A percentile compares a stretch with the other conserved stretches of the same genome.
Conservation (phyloP, 2,888 invertebrate genomes). For the Malacosoma neustria region DNA sequence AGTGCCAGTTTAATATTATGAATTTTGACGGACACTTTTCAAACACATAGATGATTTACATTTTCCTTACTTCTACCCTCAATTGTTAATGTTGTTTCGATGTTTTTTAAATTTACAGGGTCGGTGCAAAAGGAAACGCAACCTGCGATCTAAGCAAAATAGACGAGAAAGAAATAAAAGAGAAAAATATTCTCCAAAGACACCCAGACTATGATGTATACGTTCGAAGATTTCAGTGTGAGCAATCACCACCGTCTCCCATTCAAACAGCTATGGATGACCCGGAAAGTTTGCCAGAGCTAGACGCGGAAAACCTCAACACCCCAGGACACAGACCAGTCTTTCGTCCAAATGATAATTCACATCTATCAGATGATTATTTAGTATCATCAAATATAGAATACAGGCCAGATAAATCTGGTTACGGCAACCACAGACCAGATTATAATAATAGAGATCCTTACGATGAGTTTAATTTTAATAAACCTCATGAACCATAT, state of each 20-base stretch:
- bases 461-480: slow-evolving; percentile 46
- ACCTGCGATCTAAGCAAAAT: slow-evolving; percentile 54
- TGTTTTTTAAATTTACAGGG: slow-evolving; percentile 29
- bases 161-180: slow-evolving; percentile 47
- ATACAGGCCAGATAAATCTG: slow-evolving; percentile 50
- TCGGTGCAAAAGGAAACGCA: slow-evolving; percentile 66
- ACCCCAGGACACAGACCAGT: slow-evolving; percentile 45
- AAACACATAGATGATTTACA: too few species aligned
- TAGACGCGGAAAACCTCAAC: slow-evolving; percentile 8
- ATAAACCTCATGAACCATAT: slow-evolving; percentile 26
- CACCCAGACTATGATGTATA: slow-evolving; percentile 63
- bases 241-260: slow-evolving; percentile 53
- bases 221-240: slow-evolving; percentile 49
- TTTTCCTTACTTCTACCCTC: too few species aligned
- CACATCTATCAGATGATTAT: slow-evolving; percentile 39
- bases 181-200: slow-evolving; percentile 34
- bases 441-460: slow-evolving; percentile 21
- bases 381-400: slow-evolving; percentile 27
- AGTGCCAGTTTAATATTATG: too few species aligned
- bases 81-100: too few species aligned
- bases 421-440: slow-evolving; percentile 32
- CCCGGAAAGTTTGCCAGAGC: slow-evolving; percentile 15
- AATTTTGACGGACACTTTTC: too few species aligned
- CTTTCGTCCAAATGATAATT: slow-evolving; percentile 44
- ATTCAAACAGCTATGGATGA: slow-evolving; percentile 42